Percentiles rank a stretch among this genome's conserved stretches.
Evolutionary conservation across 2,113 vertebrate species (phyloP).

Genomic region (Syngnathus floridae): DNA sequence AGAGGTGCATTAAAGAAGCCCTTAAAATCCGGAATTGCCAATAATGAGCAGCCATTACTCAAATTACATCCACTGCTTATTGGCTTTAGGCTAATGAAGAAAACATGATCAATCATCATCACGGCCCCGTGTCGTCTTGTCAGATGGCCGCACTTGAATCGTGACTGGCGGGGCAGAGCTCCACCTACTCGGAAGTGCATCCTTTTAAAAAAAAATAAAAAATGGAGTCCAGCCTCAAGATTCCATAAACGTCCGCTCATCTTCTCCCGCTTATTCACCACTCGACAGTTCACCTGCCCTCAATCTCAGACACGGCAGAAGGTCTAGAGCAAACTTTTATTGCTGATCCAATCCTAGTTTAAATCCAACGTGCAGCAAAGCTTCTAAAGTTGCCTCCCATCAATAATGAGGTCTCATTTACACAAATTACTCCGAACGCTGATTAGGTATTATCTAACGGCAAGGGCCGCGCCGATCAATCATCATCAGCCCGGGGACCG

Average conservation of each 20-base stretch:
- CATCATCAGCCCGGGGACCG: constrained; percentile 78
- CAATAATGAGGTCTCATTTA: constrained; percentile 94
- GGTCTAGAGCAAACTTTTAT: constrained; percentile 63
- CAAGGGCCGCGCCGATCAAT: constrained; percentile 87
- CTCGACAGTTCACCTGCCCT: constrained; percentile 59
- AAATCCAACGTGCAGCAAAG: constrained; percentile 68
- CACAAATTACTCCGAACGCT: constrained; percentile 86
- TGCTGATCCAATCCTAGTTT: constrained; percentile 62
- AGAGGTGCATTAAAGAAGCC: constrained; percentile 83
- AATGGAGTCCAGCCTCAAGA: background rate
- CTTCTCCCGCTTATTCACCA: constrained; percentile 47
- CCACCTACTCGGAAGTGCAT: constrained; percentile 75
- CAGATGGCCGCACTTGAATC: constrained; percentile 61
- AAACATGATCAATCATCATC: constrained; percentile 99
- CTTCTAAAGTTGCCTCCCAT: constrained; percentile 77
- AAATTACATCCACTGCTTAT: constrained; percentile 98
- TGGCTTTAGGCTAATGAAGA: constrained; percentile 99
- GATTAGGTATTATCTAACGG: constrained; percentile 92
- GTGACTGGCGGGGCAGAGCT: constrained; percentile 71
- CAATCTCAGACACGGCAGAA: constrained; percentile 52
- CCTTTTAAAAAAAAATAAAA: constrained; percentile 32
- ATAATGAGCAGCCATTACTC: constrained; percentile 99
- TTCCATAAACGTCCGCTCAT: constrained; percentile 40
- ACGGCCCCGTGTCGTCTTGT: constrained; percentile 81
- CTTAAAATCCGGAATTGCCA: constrained; percentile 92